Percentiles rank a stretch among this genome's conserved stretches.
Evolutionary conservation across 2,888 invertebrate genomes (phyloP).

Genomic region (Diaprepes abbreviatus): DNA sequence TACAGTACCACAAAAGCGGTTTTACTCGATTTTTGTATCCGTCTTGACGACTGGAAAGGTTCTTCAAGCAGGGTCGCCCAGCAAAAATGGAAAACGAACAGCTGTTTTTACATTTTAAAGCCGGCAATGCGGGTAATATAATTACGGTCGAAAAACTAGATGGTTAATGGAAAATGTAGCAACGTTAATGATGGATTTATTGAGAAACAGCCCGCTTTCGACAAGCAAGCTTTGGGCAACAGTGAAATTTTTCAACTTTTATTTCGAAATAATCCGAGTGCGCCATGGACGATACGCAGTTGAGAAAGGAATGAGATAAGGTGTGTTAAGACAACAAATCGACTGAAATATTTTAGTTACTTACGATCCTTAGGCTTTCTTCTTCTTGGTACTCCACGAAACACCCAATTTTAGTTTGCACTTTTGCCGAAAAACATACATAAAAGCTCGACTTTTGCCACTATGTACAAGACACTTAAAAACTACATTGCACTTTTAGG

Average conservation of each 20-base stretch:
- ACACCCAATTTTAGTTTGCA: conserved; percentile 45
- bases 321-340: conserved; percentile 29
- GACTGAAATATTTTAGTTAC: conserved; percentile 30
- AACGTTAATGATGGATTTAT: conserved; percentile 24
- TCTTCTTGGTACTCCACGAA: conserved; percentile 43
- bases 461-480: conserved; percentile 55
- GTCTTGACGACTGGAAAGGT: conserved; percentile 11
- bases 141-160: conserved; percentile 15
- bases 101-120: conserved; percentile 40
- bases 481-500: conserved; percentile 56
- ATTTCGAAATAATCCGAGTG: conserved; percentile 44
- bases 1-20: neutral
- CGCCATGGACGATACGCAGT: conserved; percentile 49
- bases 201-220: conserved; percentile 31
- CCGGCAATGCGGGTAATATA: conserved; percentile 41
- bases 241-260: conserved; percentile 35
- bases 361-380: conserved; percentile 48
- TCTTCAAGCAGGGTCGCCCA: conserved; percentile 1
- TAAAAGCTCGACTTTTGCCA: conserved; percentile 58
- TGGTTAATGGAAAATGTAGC: conserved; percentile 19
- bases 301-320: conserved; percentile 34
- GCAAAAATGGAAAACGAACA: conserved; percentile 33
- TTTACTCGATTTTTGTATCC: conserved; percentile 2
- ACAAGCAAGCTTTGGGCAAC: conserved; percentile 24
- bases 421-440: conserved; percentile 56